Evolutionary conservation across 2,113 vertebrate species (phyloP).

Genomic region (Dicerorhinus sumatrensis): DNA sequence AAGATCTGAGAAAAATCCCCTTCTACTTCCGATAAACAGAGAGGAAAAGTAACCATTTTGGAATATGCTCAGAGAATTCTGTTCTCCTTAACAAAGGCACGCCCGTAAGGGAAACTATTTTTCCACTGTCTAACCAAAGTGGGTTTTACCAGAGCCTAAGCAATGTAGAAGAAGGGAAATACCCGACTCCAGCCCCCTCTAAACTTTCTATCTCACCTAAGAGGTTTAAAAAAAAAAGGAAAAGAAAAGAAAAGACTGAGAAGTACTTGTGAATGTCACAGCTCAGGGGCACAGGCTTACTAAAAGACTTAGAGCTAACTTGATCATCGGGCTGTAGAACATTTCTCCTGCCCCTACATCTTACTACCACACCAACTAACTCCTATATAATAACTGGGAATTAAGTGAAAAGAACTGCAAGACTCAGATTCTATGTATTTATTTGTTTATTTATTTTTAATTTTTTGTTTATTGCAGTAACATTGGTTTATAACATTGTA

Average conservation of each 20-base stretch:
- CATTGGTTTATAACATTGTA: too few species aligned
- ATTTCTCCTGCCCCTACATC: background rate
- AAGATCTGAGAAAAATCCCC: background rate
- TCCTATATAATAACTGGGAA: background rate
- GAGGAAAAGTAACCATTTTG: background rate
- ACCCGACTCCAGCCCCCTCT: fast-evolving
- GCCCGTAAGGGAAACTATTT: background rate
- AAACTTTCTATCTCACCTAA: background rate
- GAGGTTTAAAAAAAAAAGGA: too few species aligned
- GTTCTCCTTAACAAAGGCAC: background rate
- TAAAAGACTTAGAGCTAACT: background rate
- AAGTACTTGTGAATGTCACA: too few species aligned
- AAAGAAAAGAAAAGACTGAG: background rate
- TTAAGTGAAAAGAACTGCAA: background rate
- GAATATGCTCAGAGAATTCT: background rate
- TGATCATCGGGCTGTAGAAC: too few species aligned
- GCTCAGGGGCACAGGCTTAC: background rate
- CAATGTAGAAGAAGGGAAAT: background rate
- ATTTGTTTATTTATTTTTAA: too few species aligned
- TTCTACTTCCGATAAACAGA: fast-evolving
- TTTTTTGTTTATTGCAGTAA: too few species aligned
- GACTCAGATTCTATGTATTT: background rate
- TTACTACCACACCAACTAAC: background rate
- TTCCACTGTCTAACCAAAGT: background rate
- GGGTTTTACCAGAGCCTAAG: background rate